Base-by-base conservation (phyloP, 2,113 vertebrate genomes). In the Embiotoca jacksoni region DNA sequence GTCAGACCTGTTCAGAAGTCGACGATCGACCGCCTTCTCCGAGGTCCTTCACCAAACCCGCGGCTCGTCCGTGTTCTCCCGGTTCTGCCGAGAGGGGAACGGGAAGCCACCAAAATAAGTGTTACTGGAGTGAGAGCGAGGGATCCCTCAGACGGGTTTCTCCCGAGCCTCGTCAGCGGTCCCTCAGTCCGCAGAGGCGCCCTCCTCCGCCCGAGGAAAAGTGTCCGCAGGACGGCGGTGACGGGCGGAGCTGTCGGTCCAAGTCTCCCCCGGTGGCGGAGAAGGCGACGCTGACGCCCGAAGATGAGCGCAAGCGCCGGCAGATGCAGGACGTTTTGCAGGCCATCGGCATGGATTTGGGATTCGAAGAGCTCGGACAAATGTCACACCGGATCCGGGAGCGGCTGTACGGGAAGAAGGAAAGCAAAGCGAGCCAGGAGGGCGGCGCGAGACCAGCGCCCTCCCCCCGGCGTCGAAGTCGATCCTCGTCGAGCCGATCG, bases 341-440 rank as follows among this genome's bases (percentile, higher is more conserved):
- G 73, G 89, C 90, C 11, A 93, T 93, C 1, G 93, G 92, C 11
- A 33, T 94, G 56, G 82, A 93, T 72, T 46, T 94, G 32, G 93
- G 89, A 53, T 81, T 79, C 1, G 93, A 93, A 6, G 93, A 93
- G 65, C 60, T 94, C 35, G 91, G 91, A 11, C 90, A 92, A 72
- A 92, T 94, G 90, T 89, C 88, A 0, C 69, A 85, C 59, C 82
- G 92, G 36, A 94, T 92, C 54, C 89, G 92, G 71, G 89, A 92
- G 55, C 83, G 91, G 5, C 75, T 94, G 13, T 93, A 93, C 5
- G 93, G 93, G 0, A 92, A 85, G 72, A 92, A 80, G 58, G 88
- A 90, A 0, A 2, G 16, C 0, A 62, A 33, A 54, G 49, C 41
- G 14, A 81, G 58, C 32, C 55, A 8, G 9, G 90, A 92, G 30